Conservation (phyloP, 2,113 vertebrate species). For the Gambusia holbrooki region DNA sequence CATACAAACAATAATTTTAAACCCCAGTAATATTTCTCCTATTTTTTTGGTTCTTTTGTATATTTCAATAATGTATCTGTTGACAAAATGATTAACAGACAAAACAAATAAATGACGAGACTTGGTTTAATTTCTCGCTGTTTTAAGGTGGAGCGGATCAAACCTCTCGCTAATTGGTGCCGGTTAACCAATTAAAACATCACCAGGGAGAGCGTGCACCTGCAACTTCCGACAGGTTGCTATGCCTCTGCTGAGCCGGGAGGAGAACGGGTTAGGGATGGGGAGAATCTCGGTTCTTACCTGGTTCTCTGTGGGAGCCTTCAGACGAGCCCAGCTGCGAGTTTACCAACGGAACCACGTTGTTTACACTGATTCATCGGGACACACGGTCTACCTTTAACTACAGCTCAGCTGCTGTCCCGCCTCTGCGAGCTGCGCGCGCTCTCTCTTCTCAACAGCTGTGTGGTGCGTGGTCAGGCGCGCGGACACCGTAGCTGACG, state of each 20-base stretch:
- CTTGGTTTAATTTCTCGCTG: not conserved
- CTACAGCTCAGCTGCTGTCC: not conserved
- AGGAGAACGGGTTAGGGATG: not conserved
- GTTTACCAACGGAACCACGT: not conserved
- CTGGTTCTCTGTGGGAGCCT: conserved; percentile 8
- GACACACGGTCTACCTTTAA: not conserved
- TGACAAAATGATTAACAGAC: not conserved
- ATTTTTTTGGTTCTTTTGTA: not conserved
- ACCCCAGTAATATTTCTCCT: not conserved
- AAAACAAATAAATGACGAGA: not conserved
- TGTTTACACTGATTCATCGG: conserved; percentile 22
- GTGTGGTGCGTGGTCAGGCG: conserved; percentile 1
- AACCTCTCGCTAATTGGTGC: not conserved
- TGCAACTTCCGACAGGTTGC: conserved; percentile 29
- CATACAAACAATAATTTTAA: not conserved
- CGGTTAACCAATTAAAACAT: not conserved
- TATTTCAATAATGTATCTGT: not conserved
- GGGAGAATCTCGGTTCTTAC: conserved; percentile 19
- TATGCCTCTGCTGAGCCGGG: not conserved
- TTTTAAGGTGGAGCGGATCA: not conserved
- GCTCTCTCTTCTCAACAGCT: conserved; percentile 5
- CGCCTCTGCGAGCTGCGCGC: not conserved
- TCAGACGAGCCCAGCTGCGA: not conserved
- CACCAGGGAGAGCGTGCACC: conserved; percentile 8
- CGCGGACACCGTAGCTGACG: conserved; percentile 5